Percentiles rank a stretch among this genome's conserved stretches.
Evolutionary conservation across 1,140 invertebrate genomes (phyloP).

Genomic region (Caenorhabditis remanei): DNA sequence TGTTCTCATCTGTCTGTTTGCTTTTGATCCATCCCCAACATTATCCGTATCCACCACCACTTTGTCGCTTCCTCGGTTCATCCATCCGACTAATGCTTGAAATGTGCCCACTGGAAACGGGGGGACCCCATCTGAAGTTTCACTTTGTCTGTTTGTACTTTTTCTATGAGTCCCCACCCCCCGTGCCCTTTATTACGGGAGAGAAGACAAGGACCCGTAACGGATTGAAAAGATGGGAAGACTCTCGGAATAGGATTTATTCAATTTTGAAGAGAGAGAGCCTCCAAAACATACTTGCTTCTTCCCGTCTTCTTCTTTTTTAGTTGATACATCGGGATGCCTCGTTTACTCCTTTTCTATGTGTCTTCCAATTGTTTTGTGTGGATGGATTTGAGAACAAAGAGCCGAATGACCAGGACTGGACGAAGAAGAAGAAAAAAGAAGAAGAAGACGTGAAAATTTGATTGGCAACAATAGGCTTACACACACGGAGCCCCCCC

Average conservation of each 20-base stretch:
- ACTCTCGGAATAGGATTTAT: constrained; percentile 43
- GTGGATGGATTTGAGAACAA: constrained; percentile 2
- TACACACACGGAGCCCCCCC: background rate
- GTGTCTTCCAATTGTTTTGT: constrained; percentile 35
- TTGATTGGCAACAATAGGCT: constrained; percentile 17
- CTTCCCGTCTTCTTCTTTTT: background rate
- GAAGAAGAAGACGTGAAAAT: constrained; percentile 23
- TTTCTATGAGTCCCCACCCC: background rate
- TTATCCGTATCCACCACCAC: background rate
- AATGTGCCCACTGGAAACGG: constrained; percentile 16
- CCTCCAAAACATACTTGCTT: constrained; percentile 39
- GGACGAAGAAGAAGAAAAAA: background rate
- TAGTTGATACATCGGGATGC: background rate
- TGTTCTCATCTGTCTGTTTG: background rate
- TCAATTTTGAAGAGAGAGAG: constrained; percentile 23
- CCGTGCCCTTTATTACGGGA: constrained; percentile 35
- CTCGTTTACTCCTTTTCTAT: constrained; percentile 36
- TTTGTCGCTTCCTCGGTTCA: constrained; percentile 13
- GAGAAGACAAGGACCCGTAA: background rate
- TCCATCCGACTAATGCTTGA: constrained; percentile 40
- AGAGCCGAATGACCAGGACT: constrained; percentile 28
- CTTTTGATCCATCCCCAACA: too few species aligned
- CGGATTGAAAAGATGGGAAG: background rate
- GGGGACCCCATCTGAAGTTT: constrained; percentile 47
- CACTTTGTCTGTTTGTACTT: constrained; percentile 10